phyloP scores from a whole-genome alignment of 2,113 vertebrate genomes.

The Psettodes erumei region DNA sequence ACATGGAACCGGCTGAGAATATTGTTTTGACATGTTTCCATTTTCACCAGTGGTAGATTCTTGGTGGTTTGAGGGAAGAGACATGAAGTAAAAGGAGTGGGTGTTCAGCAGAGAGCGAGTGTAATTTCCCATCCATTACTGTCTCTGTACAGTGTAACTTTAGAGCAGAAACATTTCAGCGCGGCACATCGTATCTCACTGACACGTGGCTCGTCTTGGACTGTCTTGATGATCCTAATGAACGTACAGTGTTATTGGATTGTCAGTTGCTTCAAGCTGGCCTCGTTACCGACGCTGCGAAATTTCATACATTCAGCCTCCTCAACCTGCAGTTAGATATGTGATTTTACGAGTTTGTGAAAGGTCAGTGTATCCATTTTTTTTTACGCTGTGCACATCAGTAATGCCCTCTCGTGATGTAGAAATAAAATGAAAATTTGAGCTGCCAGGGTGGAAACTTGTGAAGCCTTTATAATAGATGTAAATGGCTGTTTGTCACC shows the following conservation, averaged over 20 bases:
- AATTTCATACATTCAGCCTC: background rate
- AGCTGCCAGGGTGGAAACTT: background rate
- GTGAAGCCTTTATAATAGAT: background rate
- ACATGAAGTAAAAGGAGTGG: slow-evolving; percentile 16
- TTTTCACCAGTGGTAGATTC: background rate
- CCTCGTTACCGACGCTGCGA: background rate
- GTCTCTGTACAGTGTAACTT: slow-evolving; percentile 12
- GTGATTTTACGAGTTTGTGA: background rate
- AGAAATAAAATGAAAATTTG: background rate
- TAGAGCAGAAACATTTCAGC: slow-evolving; percentile 18
- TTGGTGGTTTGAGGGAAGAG: background rate
- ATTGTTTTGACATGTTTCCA: slow-evolving; percentile 19
- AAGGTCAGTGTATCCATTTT: background rate
- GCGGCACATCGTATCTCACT: background rate
- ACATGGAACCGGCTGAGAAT: slow-evolving; percentile 13
- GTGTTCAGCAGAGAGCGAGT: slow-evolving; percentile 13
- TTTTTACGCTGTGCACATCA: background rate
- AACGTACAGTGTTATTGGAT: background rate
- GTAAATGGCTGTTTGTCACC: background rate
- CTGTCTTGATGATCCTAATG: background rate
- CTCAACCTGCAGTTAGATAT: background rate
- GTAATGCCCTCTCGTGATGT: background rate
- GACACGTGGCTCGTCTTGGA: background rate
- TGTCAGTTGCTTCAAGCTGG: slow-evolving; percentile 13
- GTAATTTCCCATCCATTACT: slow-evolving; percentile 22